Evolutionary conservation across 2,797 vertebrate species (phyloP).

Genomic region (Lithobates sylvaticus): DNA sequence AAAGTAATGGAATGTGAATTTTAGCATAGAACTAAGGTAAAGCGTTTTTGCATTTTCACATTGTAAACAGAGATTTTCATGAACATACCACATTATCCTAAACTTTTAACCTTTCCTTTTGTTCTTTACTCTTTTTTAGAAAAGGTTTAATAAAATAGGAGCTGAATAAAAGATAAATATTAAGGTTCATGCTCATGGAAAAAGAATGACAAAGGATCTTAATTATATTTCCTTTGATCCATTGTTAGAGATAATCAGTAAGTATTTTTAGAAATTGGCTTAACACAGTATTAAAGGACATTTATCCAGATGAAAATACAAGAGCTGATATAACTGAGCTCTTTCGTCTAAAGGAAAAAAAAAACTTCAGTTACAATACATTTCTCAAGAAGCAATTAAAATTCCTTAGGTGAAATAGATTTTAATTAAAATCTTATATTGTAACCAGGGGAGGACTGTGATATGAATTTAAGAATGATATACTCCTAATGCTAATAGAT

Average conservation of each 20-base stretch:
- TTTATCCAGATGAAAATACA: conserved; percentile 49
- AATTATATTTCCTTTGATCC: conserved; percentile 54
- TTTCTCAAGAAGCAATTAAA: conserved; percentile 48
- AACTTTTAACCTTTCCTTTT: conserved; percentile 29
- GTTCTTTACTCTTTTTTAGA: conserved; percentile 16
- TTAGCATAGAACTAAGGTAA: not conserved
- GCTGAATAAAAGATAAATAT: conserved; percentile 46
- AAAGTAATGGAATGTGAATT: not conserved
- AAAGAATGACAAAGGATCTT: conserved; percentile 47
- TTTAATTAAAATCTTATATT: conserved; percentile 52
- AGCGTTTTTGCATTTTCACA: not conserved
- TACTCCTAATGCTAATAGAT: conserved; percentile 7
- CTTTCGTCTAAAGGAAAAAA: conserved; percentile 39
- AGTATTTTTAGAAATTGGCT: conserved; percentile 55
- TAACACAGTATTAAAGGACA: conserved; percentile 44
- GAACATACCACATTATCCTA: conserved; percentile 1
- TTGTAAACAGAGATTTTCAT: conserved; percentile 11
- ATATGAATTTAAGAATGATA: conserved; percentile 31
- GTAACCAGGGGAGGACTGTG: conserved; percentile 42
- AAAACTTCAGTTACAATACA: conserved; percentile 30
- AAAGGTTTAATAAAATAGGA: conserved; percentile 34
- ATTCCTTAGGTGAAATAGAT: conserved; percentile 55
- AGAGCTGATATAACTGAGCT: conserved; percentile 37
- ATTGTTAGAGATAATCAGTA: conserved; percentile 48
- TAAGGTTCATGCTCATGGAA: conserved; percentile 40